phyloP scores from a whole-genome alignment of 1,140 invertebrate species.

The Melanaphis sacchari region DNA sequence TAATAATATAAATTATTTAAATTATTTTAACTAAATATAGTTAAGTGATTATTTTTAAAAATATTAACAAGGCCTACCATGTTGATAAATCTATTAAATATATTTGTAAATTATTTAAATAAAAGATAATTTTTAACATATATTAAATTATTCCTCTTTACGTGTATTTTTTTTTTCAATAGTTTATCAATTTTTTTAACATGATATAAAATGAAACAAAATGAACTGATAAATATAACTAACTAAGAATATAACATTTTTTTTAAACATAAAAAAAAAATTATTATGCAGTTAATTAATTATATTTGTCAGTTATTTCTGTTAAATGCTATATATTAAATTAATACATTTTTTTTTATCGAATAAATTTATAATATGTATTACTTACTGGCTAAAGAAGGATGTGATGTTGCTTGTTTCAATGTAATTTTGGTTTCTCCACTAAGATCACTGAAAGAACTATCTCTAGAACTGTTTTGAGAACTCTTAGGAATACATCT shows the following conservation, averaged over 20 bases:
- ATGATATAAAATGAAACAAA: background rate
- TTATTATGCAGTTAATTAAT: background rate
- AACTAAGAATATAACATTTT: background rate
- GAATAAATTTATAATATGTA: background rate
- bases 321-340: background rate
- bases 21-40: too few species aligned
- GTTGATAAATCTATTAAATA: background rate
- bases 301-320: background rate
- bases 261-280: background rate
- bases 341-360: background rate
- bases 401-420: conserved; percentile 50
- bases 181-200: background rate
- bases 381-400: conserved; percentile 33
- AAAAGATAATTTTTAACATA: background rate
- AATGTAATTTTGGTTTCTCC: conserved; percentile 31
- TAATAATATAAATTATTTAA: too few species aligned
- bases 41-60: too few species aligned
- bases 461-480: conserved; percentile 52
- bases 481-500: conserved; percentile 51
- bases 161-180: background rate
- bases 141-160: background rate
- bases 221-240: background rate
- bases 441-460: conserved; percentile 53
- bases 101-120: background rate
- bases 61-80: too few species aligned